Evolutionary conservation across 2,113 vertebrate genomes (phyloP), one percentile per base, ranked within the genome.

Genomic region (Corynorhinus townsendii): DNA sequence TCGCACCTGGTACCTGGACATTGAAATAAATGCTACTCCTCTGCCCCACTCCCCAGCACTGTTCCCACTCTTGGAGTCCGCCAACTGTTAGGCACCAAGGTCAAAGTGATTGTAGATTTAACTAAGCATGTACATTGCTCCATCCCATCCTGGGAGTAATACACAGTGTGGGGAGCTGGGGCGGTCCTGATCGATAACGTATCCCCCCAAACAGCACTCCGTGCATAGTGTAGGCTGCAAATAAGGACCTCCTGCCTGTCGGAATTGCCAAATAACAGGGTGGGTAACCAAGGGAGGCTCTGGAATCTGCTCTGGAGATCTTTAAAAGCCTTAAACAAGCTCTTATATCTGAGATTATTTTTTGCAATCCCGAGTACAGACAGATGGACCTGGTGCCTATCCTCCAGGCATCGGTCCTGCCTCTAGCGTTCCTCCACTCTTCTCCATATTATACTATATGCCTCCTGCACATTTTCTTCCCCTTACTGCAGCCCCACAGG

Each of bases 201-300:
- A 33, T 64, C 86, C 89, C 89, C 35, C 1, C 11, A 26, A 71
- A 87, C 54, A 19, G 54, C 80, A 56, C 35, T 54, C 52, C 40
- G 6, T 19, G 35, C 59, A 79, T 89, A 79, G 24, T 73, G 54
- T 38, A 54, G 83, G 80, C 52, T 92, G 79, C 72, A 86, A 80
- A 80, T 56, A 66, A 86, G 84, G 80, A 62, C 80, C 86, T 92
- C 88, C 95, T 88, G 95, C 69, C 77, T 33, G 71, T 4, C 35
- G 33, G 33, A 82, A 91, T 47, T 71, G 81, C 76, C 86, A 69
- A 84, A 79, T 52, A 82, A 75, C 33, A 82, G 83, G 72, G 88
- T 77, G 94, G 88, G 45, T 73, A 49, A 90, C 81, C 73, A n/a
- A 76, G 72, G 62, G 86, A 84, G 88, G 92, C 45, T 96, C 68